Base-by-base conservation (phyloP, 1,140 invertebrate species). In the Elysia chlorotica region DNA sequence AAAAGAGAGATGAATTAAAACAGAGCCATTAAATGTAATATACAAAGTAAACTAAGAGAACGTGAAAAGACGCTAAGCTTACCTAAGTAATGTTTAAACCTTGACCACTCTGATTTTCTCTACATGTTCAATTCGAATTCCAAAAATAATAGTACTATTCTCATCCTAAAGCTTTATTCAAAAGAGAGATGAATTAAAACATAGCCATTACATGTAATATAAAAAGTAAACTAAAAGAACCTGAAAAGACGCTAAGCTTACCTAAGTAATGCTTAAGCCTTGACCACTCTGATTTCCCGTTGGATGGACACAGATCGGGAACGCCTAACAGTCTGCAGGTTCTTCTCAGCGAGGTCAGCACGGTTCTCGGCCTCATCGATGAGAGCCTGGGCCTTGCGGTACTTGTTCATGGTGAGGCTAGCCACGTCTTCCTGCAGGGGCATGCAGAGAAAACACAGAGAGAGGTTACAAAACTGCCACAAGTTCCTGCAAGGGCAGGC, bases 361-460 rank as follows among this genome's bases (percentile, higher is more conserved):
- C 86, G 76, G 74, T 77, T 70, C 73, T 88, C 87, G 37, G 86
- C 86, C 62, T 88, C 87, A 54, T 88, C 86, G 23, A 87, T 74
- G 72, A 86, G 65, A 25, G 80, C 70, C 74, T 84, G 83, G 66
- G 85, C 85, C 77, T 88, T 88, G 76, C 87, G 82, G 82, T 88
- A 88, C 78, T 88, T 88, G 79, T 85, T 87, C 86, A 88, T 84
- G 21, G 87, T 86, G 54, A 88, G 84, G 67, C 78, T 83, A 63
- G 86, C 81, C 25, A 87, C 85, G 63, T 88, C 87, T 71, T 88
- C 87, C 87, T 88, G 79, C 53, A 81, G 80, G 30, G n/a, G n/a
- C n/a, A n/a, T n/a, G n/a, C n/a, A n/a, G n/a, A n/a, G n/a, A n/a
- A n/a, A n/a, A n/a, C n/a, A n/a, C n/a, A n/a, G n/a, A n/a, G n/a